Conservation (phyloP, 2,888 invertebrate species). For the Drosophila neonasuta region DNA sequence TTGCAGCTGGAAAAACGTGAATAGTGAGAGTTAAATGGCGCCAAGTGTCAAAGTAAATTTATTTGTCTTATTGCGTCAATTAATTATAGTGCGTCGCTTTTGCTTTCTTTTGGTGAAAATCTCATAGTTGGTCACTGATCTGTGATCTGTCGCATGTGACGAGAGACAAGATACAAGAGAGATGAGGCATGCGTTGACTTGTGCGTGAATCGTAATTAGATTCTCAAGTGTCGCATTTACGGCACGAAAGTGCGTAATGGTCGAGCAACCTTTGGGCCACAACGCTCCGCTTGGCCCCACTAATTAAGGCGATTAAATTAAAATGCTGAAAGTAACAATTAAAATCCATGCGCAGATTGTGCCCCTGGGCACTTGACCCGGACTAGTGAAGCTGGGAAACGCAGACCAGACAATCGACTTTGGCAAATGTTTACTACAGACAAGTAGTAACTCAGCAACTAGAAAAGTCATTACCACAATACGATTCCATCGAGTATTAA, state of each 20-base stretch:
- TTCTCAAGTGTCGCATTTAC: conserved; percentile 68
- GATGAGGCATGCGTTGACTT: conserved; percentile 1
- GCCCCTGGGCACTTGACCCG: conserved; percentile 37
- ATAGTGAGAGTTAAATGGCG: conserved; percentile 4
- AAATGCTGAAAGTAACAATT: conserved; percentile 54
- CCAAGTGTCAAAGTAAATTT: conserved; percentile 38
- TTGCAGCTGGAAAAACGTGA: conserved; percentile 7
- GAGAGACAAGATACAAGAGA: background rate
- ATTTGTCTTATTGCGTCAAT: conserved; percentile 43
- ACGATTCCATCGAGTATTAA: conserved; percentile 17
- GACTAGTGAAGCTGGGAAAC: conserved; percentile 9
- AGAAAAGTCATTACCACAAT: conserved; percentile 36
- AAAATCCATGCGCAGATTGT: conserved; percentile 35
- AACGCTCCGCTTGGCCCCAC: conserved; percentile 19
- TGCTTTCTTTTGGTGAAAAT: conserved; percentile 52
- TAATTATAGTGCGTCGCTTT: conserved; percentile 42
- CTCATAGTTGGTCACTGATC: conserved; percentile 1
- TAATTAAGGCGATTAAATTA: conserved; percentile 66
- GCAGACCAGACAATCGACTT: conserved; percentile 13
- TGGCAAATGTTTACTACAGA: conserved; percentile 23
- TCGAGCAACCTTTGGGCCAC: conserved; percentile 49
- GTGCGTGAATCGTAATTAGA: conserved; percentile 56
- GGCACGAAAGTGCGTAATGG: conserved; percentile 67
- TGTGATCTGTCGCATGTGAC: background rate
- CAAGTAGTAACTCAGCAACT: conserved; percentile 20